Percentiles rank a stretch among this genome's conserved stretches.
These are phyloP conservation scores for Drosophila ananassae DNA, from an alignment of 1,140 invertebrate genomes.

Conservation along the genomic window DNA sequence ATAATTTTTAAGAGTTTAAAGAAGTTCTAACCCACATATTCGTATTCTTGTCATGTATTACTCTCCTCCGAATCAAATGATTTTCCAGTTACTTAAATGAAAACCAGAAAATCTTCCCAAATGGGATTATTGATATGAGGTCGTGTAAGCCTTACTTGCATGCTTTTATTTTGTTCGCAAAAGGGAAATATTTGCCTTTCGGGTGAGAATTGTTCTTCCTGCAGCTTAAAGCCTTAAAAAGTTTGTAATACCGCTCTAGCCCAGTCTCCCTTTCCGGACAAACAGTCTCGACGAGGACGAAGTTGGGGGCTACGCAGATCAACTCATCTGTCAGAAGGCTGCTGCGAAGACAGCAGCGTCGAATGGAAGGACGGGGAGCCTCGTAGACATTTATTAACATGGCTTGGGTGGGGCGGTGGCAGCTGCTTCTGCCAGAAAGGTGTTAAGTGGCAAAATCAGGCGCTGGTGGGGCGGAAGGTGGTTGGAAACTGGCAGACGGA, in stretches of 20 bases:
- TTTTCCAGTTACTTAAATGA: slow-evolving; percentile 30
- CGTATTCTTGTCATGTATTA: slow-evolving; percentile 1
- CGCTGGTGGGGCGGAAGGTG: neutral
- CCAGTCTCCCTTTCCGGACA: neutral
- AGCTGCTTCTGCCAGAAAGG: slow-evolving; percentile 48
- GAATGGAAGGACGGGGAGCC: neutral
- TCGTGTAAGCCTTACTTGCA: slow-evolving; percentile 46
- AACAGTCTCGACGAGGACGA: slow-evolving; percentile 27
- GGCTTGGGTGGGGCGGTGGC: slow-evolving; percentile 48
- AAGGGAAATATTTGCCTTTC: slow-evolving; percentile 48
- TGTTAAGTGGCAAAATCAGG: slow-evolving; percentile 37
- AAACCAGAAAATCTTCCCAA: slow-evolving; percentile 45
- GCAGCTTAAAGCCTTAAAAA: slow-evolving; percentile 75
- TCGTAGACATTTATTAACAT: slow-evolving; percentile 70
- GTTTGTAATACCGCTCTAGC: slow-evolving; percentile 55
- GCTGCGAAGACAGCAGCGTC: neutral
- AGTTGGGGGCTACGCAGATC: slow-evolving; percentile 52
- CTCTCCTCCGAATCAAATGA: slow-evolving; percentile 15
- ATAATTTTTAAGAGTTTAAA: too few relatives aligned
- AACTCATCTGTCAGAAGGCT: slow-evolving; percentile 52
- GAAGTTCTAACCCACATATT: neutral
- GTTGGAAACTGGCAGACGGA: neutral
- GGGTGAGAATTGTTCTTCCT: slow-evolving; percentile 32
- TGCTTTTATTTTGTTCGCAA: neutral
- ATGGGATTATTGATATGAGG: slow-evolving; percentile 79